phyloP scores from a whole-genome alignment of 2,113 vertebrate genomes.

The Callionymus lyra region DNA sequence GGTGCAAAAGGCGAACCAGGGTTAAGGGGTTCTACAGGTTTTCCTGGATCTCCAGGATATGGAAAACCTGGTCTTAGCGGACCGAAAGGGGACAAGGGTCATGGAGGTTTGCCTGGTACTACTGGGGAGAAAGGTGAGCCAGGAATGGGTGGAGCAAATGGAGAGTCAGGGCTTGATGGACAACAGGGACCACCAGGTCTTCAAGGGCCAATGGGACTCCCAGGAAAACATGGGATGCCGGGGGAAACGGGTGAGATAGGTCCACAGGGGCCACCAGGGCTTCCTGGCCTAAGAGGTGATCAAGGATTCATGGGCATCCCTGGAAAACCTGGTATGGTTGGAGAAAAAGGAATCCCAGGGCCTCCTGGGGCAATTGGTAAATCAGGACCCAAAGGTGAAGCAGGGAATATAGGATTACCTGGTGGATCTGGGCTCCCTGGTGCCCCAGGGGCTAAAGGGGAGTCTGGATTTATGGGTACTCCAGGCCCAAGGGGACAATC shows the following conservation, averaged over 20 bases:
- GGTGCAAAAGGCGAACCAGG: constrained; percentile 87
- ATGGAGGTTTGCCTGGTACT: constrained; percentile 72
- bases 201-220: constrained; percentile 86
- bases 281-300: constrained; percentile 82
- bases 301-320: constrained; percentile 77
- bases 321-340: constrained; percentile 81
- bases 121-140: constrained; percentile 83
- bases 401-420: constrained; percentile 78
- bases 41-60: constrained; percentile 80
- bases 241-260: constrained; percentile 85
- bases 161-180: constrained; percentile 76
- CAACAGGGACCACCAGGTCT: constrained; percentile 75
- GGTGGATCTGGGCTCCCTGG: constrained; percentile 81
- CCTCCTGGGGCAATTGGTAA: constrained; percentile 77
- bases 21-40: constrained; percentile 73
- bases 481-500: constrained; percentile 84
- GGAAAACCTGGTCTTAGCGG: constrained; percentile 86
- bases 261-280: constrained; percentile 76
- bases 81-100: constrained; percentile 86
- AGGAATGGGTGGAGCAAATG: constrained; percentile 74
- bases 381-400: constrained; percentile 85
- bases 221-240: constrained; percentile 83
- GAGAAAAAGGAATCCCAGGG: constrained; percentile 85
- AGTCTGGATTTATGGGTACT: constrained; percentile 77
- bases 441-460: constrained; percentile 76